These are phyloP conservation scores for Tiliacea citrago DNA, from an alignment of 2,888 invertebrate genomes.

Conservation along the genomic window DNA sequence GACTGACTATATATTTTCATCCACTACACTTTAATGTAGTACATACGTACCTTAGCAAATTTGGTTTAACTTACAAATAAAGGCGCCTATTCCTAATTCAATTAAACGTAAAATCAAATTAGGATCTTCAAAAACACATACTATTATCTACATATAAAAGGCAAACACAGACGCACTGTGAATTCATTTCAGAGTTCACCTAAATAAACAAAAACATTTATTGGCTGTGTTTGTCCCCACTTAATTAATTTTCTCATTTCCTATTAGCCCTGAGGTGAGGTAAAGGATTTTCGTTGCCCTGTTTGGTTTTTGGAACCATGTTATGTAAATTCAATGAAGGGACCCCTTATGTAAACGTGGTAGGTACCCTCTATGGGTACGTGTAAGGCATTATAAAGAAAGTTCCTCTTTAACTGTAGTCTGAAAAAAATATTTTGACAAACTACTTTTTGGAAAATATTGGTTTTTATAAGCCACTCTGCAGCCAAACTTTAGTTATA, in stretches of 20 bases:
- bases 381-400: conserved; percentile 7
- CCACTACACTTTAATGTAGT: too few relatives aligned
- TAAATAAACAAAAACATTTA: conserved; percentile 83
- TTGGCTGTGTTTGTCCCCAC: conserved; percentile 81
- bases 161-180: conserved; percentile 50
- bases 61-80: background rate
- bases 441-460: background rate
- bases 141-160: conserved; percentile 47
- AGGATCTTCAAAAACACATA: conserved; percentile 74
- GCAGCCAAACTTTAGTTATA: background rate
- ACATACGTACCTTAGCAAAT: background rate
- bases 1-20: too few relatives aligned
- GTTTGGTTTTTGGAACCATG: conserved; percentile 65
- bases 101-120: conserved; percentile 58
- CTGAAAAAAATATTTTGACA: background rate
- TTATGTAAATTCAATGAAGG: conserved; percentile 60
- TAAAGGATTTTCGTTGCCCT: conserved; percentile 62
- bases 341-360: conserved; percentile 18
- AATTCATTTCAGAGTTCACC: conserved; percentile 69
- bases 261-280: conserved; percentile 73
- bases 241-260: conserved; percentile 89
- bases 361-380: background rate
- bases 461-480: too few relatives aligned
- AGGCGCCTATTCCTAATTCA: conserved; percentile 10
- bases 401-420: background rate